Conservation (phyloP, 2,888 invertebrate species). For the Parnassius apollo region DNA sequence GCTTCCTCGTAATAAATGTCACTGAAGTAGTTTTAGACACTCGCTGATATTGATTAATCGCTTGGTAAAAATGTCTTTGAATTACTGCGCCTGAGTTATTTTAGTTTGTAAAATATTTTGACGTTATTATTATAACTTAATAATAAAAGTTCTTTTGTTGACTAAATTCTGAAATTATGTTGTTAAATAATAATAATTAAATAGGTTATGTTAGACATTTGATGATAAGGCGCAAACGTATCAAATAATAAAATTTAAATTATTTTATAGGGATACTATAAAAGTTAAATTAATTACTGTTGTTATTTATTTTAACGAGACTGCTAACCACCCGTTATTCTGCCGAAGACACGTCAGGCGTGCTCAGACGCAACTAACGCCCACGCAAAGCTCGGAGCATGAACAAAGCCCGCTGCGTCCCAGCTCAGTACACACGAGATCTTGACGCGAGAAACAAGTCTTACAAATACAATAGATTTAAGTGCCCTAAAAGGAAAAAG, state of each 20-base stretch:
- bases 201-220: too few species aligned
- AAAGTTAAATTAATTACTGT: conserved; percentile 55
- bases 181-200: too few species aligned
- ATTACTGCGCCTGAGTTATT: not conserved
- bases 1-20: conserved; percentile 20
- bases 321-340: conserved; percentile 56
- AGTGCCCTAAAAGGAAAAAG: conserved; percentile 8
- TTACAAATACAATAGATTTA: conserved; percentile 15
- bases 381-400: conserved; percentile 62
- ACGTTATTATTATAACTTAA: too few species aligned
- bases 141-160: too few species aligned
- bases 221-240: not conserved
- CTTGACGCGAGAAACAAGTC: conserved; percentile 62
- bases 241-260: not conserved
- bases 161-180: too few species aligned
- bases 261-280: conserved; percentile 22
- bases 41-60: conserved; percentile 10
- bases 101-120: too few species aligned
- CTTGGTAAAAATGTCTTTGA: not conserved
- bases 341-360: conserved; percentile 46
- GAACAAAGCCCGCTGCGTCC: conserved; percentile 59
- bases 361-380: conserved; percentile 55
- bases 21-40: conserved; percentile 5
- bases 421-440: conserved; percentile 65
- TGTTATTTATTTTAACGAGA: conserved; percentile 63